Conservation (phyloP, 2,797 vertebrate genomes). For the Cheracebus regulus region DNA sequence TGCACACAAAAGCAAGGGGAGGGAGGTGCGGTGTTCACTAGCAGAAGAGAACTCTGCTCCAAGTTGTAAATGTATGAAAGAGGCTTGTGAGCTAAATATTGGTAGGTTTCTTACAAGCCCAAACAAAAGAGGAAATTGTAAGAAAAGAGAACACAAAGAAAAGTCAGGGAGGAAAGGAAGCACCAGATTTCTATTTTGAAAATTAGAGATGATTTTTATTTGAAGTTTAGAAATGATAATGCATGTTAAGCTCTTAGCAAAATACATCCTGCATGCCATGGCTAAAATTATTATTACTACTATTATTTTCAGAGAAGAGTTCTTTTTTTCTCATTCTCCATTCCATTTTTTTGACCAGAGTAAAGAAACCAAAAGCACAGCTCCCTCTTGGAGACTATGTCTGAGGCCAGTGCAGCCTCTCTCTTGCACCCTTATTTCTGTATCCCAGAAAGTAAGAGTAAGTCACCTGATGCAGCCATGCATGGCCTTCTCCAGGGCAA, state of each 20-base stretch:
- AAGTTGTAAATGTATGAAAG: not conserved
- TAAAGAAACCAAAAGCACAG: not conserved
- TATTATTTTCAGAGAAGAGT: not conserved
- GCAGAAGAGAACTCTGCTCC: not conserved
- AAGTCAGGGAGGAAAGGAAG: not conserved
- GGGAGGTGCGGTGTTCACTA: accelerated
- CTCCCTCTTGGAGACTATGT: too few relatives aligned
- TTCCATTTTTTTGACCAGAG: not conserved
- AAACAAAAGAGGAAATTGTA: not conserved
- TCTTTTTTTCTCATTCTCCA: not conserved
- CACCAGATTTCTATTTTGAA: not conserved
- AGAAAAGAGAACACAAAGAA: not conserved
- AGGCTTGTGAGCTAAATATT: not conserved
- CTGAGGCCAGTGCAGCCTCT: not conserved
- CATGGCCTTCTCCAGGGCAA: not conserved
- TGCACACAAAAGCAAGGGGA: not conserved
- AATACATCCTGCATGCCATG: not conserved
- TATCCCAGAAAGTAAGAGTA: not conserved
- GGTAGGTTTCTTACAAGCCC: not conserved
- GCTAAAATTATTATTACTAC: not conserved
- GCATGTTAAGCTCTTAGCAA: not conserved
- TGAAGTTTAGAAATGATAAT: not conserved
- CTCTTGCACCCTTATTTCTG: not conserved
- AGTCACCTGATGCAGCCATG: accelerated
- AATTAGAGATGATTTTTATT: not conserved